Evolutionary conservation across 2,797 vertebrate species (phyloP).

Genomic region (Parauchenoglanis punctatus): DNA sequence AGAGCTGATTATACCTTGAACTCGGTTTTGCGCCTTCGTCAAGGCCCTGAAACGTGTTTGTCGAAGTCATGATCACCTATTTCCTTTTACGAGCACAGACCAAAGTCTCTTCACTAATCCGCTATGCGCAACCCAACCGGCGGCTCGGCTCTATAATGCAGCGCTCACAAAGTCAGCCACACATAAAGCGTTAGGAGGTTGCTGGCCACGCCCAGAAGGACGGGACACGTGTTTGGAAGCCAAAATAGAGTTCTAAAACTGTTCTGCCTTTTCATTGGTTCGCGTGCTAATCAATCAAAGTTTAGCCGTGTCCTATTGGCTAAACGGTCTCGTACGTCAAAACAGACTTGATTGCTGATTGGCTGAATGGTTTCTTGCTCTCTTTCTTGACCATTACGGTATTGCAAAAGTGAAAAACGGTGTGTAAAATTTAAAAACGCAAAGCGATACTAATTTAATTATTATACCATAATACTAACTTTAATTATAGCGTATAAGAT

Average conservation of each 20-base stretch:
- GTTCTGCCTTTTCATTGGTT: slow-evolving; percentile 19
- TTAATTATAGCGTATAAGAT: neutral
- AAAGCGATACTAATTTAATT: no score
- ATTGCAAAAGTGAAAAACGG: neutral
- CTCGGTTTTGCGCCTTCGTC: slow-evolving; percentile 74
- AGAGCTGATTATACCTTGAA: slow-evolving; percentile 77
- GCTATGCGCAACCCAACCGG: slow-evolving; percentile 9
- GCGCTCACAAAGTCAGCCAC: slow-evolving; percentile 41
- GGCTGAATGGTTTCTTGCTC: slow-evolving; percentile 1
- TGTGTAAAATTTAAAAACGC: neutral
- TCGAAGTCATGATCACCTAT: slow-evolving; percentile 78
- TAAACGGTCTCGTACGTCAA: neutral
- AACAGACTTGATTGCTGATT: slow-evolving; percentile 9
- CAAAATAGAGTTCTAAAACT: neutral
- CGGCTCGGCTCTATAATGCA: neutral
- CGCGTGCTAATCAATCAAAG: slow-evolving; percentile 15
- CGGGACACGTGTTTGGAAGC: slow-evolving; percentile 22
- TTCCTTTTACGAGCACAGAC: slow-evolving; percentile 29
- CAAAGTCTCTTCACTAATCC: slow-evolving; percentile 63
- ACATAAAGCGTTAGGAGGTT: slow-evolving; percentile 27
- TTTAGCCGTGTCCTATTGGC: slow-evolving; percentile 1
- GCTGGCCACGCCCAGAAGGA: slow-evolving; percentile 56
- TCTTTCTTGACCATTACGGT: no score
- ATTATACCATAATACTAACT: neutral
- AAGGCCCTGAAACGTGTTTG: slow-evolving; percentile 82